Base-by-base conservation (phyloP, 1,140 invertebrate genomes). In the Ganaspis sp. region DNA sequence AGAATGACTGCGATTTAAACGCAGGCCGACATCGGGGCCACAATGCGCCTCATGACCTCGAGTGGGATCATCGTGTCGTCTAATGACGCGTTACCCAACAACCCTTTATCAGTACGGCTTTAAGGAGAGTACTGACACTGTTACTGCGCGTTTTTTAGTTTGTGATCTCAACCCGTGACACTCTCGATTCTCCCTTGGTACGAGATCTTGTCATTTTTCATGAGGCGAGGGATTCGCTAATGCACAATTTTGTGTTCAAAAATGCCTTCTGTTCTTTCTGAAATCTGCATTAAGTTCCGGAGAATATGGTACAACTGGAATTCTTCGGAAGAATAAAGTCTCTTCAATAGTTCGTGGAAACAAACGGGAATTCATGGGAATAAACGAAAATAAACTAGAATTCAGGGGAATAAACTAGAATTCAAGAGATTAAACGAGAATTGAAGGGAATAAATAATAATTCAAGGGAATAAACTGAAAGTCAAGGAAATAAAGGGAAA, bases 41-140 rank as follows among this genome's bases (percentile, higher is more conserved):
- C 81, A 92, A 92, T 86, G 92, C 92, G 54, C 92, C 92, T 29
- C 94, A 94, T 76, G 94, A 94, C 38, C 93, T 95, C 71, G 95
- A 95, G 73, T 95, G 95, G 87, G 94, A 95, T 85, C 92, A 94
- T 91, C 89, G 89, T 77, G 91, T 91, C 69, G 90, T 92, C 87
- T 90, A 91, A 91, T 77, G 64, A 29, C 42, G 29, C 29, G 64
- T 34, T 26, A 69, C 42, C 64, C 64, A 17, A 74, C 49, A 70
- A 54, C 64, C 79, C 75, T 79, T 77, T 75, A 74, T 74, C 69
- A 49, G 81, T 76, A 75, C 83, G 84, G 81, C 83, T 81, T 83
- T 85, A 83, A 86, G 81, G 75, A 77, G 82, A 85, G 82, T 84
- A 85, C 81, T 83, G 77, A 80, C 78, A 80, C 75, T 75, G 70